phyloP scores from a whole-genome alignment of 2,888 invertebrate species.

The Apamea epomidion region DNA sequence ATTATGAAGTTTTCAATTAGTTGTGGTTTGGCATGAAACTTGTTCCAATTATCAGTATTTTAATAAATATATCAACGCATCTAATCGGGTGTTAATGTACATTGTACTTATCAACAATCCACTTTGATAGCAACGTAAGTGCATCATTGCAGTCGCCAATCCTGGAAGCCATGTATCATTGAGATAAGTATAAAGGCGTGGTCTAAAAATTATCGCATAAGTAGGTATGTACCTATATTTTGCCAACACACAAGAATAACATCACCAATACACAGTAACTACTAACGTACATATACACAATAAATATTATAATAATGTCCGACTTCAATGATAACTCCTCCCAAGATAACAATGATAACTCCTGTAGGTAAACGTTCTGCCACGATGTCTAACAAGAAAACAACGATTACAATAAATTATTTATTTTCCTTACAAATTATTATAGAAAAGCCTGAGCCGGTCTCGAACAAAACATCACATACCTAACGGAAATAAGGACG shows the following conservation, averaged over 20 bases:
- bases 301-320: neutral
- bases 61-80: neutral
- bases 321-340: slow-evolving; percentile 19
- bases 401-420: slow-evolving; percentile 45
- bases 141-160: slow-evolving; percentile 13
- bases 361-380: neutral
- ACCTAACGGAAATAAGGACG: slow-evolving; percentile 28
- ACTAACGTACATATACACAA: neutral
- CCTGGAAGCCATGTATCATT: neutral
- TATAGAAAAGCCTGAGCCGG: slow-evolving; percentile 23
- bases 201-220: neutral
- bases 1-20: neutral
- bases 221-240: neutral
- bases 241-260: neutral
- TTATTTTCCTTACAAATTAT: slow-evolving; percentile 40
- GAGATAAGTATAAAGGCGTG: neutral
- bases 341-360: slow-evolving; percentile 18
- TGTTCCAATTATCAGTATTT: neutral
- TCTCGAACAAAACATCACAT: slow-evolving; percentile 18
- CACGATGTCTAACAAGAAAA: slow-evolving; percentile 6
- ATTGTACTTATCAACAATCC: slow-evolving; percentile 2
- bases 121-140: neutral
- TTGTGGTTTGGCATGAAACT: neutral
- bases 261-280: slow-evolving; percentile 1
- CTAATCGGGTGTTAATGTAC: neutral